Evolutionary conservation across 2,797 vertebrate species (phyloP).

Genomic region (Enteromius fasciolatus): DNA sequence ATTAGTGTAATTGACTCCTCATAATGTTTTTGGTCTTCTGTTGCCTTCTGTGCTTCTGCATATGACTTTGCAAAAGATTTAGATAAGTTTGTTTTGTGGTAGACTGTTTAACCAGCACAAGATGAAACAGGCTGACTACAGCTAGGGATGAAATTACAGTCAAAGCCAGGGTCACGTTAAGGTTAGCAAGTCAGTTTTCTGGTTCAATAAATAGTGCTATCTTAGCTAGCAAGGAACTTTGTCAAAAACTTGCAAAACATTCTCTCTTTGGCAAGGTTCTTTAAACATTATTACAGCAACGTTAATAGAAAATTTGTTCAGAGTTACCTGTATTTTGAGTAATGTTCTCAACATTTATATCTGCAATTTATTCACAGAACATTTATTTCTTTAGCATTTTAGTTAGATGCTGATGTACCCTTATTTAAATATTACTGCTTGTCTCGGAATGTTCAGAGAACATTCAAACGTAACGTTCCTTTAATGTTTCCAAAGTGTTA

Average conservation of each 20-base stretch:
- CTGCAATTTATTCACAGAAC: background rate
- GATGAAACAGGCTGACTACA: background rate
- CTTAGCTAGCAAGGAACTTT: background rate
- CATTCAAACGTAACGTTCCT: background rate
- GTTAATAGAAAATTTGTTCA: background rate
- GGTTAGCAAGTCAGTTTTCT: background rate
- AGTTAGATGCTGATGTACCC: background rate
- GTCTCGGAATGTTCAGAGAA: background rate
- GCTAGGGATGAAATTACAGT: slow-evolving; percentile 26
- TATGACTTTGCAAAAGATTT: background rate
- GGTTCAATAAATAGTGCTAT: background rate
- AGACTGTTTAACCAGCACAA: background rate
- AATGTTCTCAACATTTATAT: background rate
- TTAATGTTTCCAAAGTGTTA: background rate
- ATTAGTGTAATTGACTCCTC: background rate
- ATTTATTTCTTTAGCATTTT: background rate
- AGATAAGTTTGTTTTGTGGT: background rate
- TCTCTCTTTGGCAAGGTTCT: background rate
- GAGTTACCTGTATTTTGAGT: background rate
- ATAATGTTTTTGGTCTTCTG: background rate
- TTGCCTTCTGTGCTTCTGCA: background rate
- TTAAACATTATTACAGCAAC: background rate
- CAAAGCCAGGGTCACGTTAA: background rate
- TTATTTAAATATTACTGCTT: background rate
- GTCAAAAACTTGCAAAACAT: background rate